These are phyloP conservation scores for Leucoraja ocellata DNA, from an alignment of 2,797 vertebrate species.

Conservation along the genomic window DNA sequence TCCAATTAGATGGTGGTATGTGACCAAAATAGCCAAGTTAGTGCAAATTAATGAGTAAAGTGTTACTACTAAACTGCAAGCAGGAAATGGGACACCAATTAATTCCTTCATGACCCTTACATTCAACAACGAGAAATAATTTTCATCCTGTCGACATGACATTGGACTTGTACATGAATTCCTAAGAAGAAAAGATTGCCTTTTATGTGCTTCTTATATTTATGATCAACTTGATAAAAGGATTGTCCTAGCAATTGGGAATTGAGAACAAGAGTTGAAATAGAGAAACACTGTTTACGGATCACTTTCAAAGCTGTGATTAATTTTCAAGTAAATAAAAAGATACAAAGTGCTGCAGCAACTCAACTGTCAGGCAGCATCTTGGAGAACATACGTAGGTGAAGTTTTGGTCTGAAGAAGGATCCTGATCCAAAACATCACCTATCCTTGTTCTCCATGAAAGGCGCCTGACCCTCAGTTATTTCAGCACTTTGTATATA, in stretches of 20 bases:
- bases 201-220: neutral
- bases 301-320: neutral
- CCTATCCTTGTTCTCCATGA: no score
- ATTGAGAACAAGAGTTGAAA: neutral
- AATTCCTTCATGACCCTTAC: neutral
- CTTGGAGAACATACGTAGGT: no score
- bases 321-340: neutral
- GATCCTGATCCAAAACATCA: no score
- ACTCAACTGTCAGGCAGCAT: no score
- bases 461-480: no score
- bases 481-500: no score
- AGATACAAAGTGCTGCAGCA: no score
- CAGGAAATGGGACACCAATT: neutral
- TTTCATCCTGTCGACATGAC: neutral
- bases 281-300: neutral
- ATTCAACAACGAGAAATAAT: neutral
- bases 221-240: neutral
- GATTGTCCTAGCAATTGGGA: neutral
- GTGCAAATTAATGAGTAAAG: neutral
- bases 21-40: constrained; percentile 8
- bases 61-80: neutral
- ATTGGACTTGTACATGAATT: neutral
- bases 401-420: no score
- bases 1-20: neutral
- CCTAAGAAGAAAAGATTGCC: neutral